Percentiles rank a stretch among this genome's conserved stretches.
These are phyloP conservation scores for Phyllotis vaccarum DNA, from an alignment of 2,797 vertebrate species.

Conservation along the genomic window DNA sequence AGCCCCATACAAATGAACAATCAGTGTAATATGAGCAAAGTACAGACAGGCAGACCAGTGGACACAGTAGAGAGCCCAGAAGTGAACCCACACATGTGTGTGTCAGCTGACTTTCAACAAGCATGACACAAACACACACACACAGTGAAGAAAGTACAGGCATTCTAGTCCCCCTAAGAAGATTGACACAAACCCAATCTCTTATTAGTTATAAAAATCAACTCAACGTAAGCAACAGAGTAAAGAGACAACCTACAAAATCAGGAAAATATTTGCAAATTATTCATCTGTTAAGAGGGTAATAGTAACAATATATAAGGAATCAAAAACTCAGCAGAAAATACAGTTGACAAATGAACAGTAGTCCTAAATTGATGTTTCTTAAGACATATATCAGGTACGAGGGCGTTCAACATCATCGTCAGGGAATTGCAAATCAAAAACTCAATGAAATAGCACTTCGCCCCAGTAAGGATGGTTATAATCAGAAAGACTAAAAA, in stretches of 20 bases:
- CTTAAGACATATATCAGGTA: not conserved
- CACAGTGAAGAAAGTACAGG: not conserved
- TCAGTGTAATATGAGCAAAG: not conserved
- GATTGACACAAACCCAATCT: not conserved
- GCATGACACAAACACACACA: not conserved
- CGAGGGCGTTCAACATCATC: not conserved
- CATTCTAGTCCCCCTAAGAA: not conserved
- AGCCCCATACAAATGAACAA: not conserved
- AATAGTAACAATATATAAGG: not conserved
- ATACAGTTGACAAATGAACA: not conserved
- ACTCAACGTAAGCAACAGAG: not conserved
- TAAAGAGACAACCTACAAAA: not conserved
- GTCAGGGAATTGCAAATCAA: not conserved
- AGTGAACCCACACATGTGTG: not conserved
- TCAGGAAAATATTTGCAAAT: not conserved
- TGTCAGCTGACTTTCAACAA: not conserved
- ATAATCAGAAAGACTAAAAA: not conserved
- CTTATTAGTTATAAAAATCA: not conserved
- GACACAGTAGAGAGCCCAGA: not conserved
- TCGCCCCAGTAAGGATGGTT: not conserved
- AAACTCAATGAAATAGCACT: not conserved
- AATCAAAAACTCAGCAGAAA: not conserved
- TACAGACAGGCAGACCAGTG: not conserved
- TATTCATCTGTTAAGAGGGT: not conserved
- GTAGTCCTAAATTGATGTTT: not conserved